Conservation (phyloP, 2,888 invertebrate genomes). For the Dynastes tityus region DNA sequence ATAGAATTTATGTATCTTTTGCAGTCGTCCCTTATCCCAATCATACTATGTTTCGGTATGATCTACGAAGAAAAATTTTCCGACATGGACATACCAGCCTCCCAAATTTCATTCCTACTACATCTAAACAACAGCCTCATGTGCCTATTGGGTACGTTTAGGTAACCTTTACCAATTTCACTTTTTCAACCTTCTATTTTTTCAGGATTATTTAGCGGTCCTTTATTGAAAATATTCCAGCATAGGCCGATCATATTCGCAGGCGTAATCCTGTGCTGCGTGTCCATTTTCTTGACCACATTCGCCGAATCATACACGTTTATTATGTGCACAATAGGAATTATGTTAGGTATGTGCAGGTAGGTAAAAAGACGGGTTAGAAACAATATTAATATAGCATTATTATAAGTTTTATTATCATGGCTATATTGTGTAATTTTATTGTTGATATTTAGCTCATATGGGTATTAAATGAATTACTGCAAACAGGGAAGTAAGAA, state of each 20-base stretch:
- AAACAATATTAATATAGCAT: neutral
- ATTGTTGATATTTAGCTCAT: too few species aligned
- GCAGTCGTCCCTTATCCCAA: conserved; percentile 67
- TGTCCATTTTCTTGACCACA: conserved; percentile 68
- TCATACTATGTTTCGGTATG: conserved; percentile 70
- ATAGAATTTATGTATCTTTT: conserved; percentile 54
- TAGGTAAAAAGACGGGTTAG: conserved; percentile 23
- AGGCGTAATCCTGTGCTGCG: conserved; percentile 68
- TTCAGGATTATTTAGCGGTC: conserved; percentile 69
- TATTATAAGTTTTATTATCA: too few species aligned
- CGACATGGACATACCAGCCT: conserved; percentile 65
- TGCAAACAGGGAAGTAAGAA: too few species aligned
- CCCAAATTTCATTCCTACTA: conserved; percentile 69
- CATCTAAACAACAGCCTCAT: conserved; percentile 69
- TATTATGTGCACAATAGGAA: conserved; percentile 68
- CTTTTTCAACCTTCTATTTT: conserved; percentile 45
- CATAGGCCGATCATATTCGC: conserved; percentile 68
- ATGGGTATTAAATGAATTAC: too few species aligned
- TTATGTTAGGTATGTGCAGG: conserved; percentile 63
- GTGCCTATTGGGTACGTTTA: conserved; percentile 67
- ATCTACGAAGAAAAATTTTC: conserved; percentile 68
- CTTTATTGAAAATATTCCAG: conserved; percentile 68
- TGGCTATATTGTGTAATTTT: too few species aligned
- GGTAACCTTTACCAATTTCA: neutral
- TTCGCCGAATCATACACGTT: conserved; percentile 67